Base-by-base conservation (phyloP, 1,140 invertebrate genomes). In the Rhynchophorus ferrugineus region DNA sequence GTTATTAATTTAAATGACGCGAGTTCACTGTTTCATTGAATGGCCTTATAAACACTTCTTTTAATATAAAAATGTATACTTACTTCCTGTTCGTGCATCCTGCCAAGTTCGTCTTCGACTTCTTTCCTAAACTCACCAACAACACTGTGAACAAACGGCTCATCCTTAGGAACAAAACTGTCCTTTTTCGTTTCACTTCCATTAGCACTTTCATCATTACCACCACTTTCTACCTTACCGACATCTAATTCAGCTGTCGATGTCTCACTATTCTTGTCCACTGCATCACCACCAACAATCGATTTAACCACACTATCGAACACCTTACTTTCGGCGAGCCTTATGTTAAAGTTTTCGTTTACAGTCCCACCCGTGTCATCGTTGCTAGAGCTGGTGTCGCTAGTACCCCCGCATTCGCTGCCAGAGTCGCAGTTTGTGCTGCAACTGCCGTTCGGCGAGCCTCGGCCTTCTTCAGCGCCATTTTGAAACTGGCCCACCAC, bases 81-180 rank as follows among this genome's bases (percentile, higher is more conserved):
- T 3, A 36, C 39, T 22, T 56, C 42, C 6, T 54, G 41, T 18
- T 48, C 14, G 14, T 42, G 43, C 9, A 61, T 56, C 19, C 63
- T 58, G 7, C 70, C 72, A 36, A 77, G 69, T 70, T 76, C 75
- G 54, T 73, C 71, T 63, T 75, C 74, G 20, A 76, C 66, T 68
- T 76, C 75, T 63, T 73, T 73, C 45, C 73, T 74, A 56, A 77
- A 76, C 59, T 77, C 72, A 18, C 74, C 75, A 53, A 75, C 72
- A 39, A 76, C 75, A 61, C 72, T 71, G 11, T 33, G 21, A 34
- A 21, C 11, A 17, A 14, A 19, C n/a, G 11, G 18, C 6, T 24
- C 14, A 5, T 46, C 44, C n/a, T n/a, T n/a, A n/a, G n/a, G n/a
- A n/a, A n/a, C n/a, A n/a, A n/a, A n/a, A n/a, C n/a, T n/a, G n/a